Percentiles rank a stretch among this genome's conserved stretches.
phyloP scores from a whole-genome alignment of 2,888 invertebrate genomes.

The Baronia brevicornis region DNA sequence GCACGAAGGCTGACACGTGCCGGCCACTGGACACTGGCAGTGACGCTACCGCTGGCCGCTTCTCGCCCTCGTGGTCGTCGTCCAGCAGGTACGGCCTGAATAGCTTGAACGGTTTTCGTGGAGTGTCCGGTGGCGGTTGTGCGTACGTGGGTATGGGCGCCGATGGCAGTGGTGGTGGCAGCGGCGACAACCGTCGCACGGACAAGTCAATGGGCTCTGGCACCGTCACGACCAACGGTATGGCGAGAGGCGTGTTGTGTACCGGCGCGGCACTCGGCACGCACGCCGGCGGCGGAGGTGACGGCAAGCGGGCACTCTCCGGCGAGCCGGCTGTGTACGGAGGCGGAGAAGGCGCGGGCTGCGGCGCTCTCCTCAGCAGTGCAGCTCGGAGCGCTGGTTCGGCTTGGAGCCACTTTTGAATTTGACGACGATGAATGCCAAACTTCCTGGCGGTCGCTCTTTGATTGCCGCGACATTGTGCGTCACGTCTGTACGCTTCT shows the following conservation, averaged over 20 bases:
- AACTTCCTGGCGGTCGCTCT: slow-evolving; percentile 93
- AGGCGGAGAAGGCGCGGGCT: slow-evolving; percentile 66
- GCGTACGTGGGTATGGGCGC: slow-evolving; percentile 50
- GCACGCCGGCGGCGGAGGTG: slow-evolving; percentile 46
- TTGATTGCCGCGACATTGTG: slow-evolving; percentile 92
- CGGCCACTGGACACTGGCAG: slow-evolving; percentile 49
- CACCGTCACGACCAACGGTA: slow-evolving; percentile 48
- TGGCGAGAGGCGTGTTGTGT: slow-evolving; percentile 35
- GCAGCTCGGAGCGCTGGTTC: slow-evolving; percentile 86
- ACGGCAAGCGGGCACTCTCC: slow-evolving; percentile 59
- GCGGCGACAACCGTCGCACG: slow-evolving; percentile 30
- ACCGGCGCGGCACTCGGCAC: slow-evolving; percentile 16
- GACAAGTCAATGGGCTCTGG: slow-evolving; percentile 50
- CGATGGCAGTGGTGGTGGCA: slow-evolving; percentile 27
- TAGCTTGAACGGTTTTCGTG: slow-evolving; percentile 81
- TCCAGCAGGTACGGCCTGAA: slow-evolving; percentile 86
- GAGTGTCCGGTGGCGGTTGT: slow-evolving; percentile 40
- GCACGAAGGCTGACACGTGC: slow-evolving; percentile 66
- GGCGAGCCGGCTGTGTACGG: slow-evolving; percentile 62
- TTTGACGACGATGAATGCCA: slow-evolving; percentile 91
- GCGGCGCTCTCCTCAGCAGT: slow-evolving; percentile 70
- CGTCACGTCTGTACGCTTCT: slow-evolving; percentile 89
- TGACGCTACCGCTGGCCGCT: slow-evolving; percentile 48
- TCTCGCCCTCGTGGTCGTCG: slow-evolving; percentile 65
- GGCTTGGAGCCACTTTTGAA: slow-evolving; percentile 94